Evolutionary conservation across 2,113 vertebrate species (phyloP).

Genomic region (Nematolebias whitei): DNA sequence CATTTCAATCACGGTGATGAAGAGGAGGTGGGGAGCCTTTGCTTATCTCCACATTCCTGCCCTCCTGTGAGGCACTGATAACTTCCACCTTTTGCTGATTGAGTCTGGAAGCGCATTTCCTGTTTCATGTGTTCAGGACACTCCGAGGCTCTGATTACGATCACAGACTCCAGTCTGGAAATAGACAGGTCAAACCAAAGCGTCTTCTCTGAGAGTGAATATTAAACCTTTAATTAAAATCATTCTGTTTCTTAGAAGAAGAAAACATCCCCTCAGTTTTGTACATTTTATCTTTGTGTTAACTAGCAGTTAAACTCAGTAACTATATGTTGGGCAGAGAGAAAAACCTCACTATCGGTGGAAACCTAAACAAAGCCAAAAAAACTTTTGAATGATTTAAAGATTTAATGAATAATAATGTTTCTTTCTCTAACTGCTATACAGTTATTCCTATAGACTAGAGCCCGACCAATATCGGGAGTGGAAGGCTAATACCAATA

Average conservation of each 20-base stretch:
- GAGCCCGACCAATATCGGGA: too few species aligned
- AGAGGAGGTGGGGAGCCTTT: constrained; percentile 50
- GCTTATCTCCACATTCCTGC: constrained; percentile 80
- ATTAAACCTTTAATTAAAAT: background rate
- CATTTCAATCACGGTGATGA: constrained; percentile 56
- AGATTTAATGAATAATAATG: background rate
- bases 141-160: constrained; percentile 51
- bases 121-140: constrained; percentile 40
- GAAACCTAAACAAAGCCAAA: background rate
- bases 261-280: background rate
- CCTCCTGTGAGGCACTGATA: constrained; percentile 66
- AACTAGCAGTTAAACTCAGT: background rate
- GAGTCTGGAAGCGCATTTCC: constrained; percentile 62
- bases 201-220: background rate
- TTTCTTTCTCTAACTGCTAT: background rate
- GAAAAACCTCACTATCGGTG: background rate
- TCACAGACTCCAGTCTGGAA: constrained; percentile 32
- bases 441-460: too few species aligned
- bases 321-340: background rate
- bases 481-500: too few species aligned
- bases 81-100: constrained; percentile 61
- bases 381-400: background rate
- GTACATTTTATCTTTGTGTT: background rate
- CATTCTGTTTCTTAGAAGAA: background rate
- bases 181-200: constrained; percentile 17